Evolutionary conservation across 2,113 vertebrate species (phyloP), one percentile per base, ranked within the genome.

Genomic region (Phylloscopus trochilus): DNA sequence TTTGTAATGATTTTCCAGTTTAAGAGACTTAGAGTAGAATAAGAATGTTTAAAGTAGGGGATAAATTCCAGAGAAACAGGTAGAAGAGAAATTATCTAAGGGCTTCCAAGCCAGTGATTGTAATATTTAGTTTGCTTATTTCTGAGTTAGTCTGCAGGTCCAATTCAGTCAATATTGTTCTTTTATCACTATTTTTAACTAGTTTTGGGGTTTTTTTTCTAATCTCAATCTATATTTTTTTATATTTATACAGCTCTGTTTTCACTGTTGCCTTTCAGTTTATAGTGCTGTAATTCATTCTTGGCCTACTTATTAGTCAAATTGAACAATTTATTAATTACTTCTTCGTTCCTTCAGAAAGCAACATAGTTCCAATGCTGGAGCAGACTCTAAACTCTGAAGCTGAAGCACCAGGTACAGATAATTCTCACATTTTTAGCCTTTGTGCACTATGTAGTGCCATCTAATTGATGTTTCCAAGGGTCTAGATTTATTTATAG

Each of bases 351-450:
- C 21, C 60, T 58, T 28, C 19, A 69, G 21, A 81, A 51, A 52
- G 1, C 1, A 2, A 11, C 9, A 53, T 3, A 64, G 8, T 68
- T 67, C 33, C 8, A 24, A 1, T 13, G 23, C 5, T 31, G 9
- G 28, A 85, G 3, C 3, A 3, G 18, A 41, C 21, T 31, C 74
- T 58, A 58, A 86, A 73, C 7, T 62, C 63, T 80, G 59, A 85
- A 35, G 13, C 5, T 51, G n/a, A 74, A 86, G 22, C 0, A 5
- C 37, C 70, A 74, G 7, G 31, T 8, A 17, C 23, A 58, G 35
- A 37, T 17, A 55, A 86, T 66, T 83, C 35, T 43, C 63, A 24
- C 3, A 43, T 22, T 55, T 59, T 84, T 70, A 55, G 35, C 26
- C 23, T 67, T 44, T 67, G 33, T 44, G 35, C 27, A 35, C 8